Evolutionary conservation across 2,797 vertebrate genomes (phyloP).

Genomic region (Ctenochaetus hawaiiensis): DNA sequence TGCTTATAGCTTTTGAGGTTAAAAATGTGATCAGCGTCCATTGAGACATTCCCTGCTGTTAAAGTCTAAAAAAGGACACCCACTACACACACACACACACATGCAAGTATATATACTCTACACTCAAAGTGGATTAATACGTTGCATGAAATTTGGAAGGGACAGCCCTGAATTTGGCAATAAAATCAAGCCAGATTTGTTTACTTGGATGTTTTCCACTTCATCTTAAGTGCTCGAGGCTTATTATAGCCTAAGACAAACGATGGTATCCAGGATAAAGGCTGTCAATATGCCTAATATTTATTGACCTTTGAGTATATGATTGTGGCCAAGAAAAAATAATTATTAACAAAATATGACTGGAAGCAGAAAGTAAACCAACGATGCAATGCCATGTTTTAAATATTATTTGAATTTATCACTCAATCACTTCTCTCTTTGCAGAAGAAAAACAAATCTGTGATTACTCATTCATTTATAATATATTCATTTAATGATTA

Average conservation of each 20-base stretch:
- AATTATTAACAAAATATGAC: not conserved
- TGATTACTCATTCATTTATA: not conserved
- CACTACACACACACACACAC: not conserved
- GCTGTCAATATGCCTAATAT: not conserved
- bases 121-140: not conserved
- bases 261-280: not conserved
- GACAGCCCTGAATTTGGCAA: conserved; percentile 19
- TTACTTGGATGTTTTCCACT: conserved; percentile 25
- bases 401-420: too few species aligned
- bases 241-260: conserved; percentile 7
- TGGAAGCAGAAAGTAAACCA: not conserved
- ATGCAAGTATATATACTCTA: too few species aligned
- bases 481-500: not conserved
- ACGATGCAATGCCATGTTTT: not conserved
- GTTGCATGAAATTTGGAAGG: conserved; percentile 8
- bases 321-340: not conserved
- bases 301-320: not conserved
- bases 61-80: too few species aligned
- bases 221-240: conserved; percentile 16
- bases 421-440: not conserved
- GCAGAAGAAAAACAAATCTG: not conserved
- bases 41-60: too few species aligned
- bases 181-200: conserved; percentile 22
- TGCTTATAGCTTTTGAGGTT: too few species aligned
- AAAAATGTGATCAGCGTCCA: too few species aligned